Evolutionary conservation across 2,888 invertebrate species (phyloP), one percentile per base, ranked within the genome.

Genomic region (Pediacus dermestoides): DNA sequence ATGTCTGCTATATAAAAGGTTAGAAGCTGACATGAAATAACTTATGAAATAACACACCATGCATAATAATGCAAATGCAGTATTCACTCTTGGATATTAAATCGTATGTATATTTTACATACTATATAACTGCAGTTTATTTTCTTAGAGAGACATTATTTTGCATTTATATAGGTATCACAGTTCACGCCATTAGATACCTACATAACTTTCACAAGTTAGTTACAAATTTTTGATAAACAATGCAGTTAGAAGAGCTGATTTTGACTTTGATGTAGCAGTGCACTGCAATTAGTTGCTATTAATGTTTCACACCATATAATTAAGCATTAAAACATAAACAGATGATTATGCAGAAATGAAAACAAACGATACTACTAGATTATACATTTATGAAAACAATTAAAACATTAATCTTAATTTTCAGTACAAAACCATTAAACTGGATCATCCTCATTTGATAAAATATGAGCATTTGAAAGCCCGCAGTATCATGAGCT

Each of bases 361-460:
- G 28, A 32, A 32, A 32, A 37, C 25, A 32, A 37, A 37, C 22
- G 31, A 37, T 31, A 15, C 25, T 12, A 15, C 7, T 26, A 23
- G 34, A 26, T 22, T 9, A 26, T 18, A 26, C 16, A 16, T 16
- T 13, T 23, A 23, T 16, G 22, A 37, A 37, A 37, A 37, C 37
- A 37, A 37, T 37, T 37, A 22, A 37, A 37, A 25, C 37, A 32
- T 37, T 37, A 32, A 37, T 37, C 37, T 37, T 32, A 38, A 38
- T 38, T n/a, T 38, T 31, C 23, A 32, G 16, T 18, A n/a, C 21
- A 18, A 18, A 26, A 14, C 14, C 33, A 31, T 31, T 31, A 13
- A 18, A 15, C 16, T 8, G 25, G 13, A 37, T 37, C 15, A 36
- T 36, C 30, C n/a, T 22, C 30, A 30, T 30, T 22, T 27, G 16